Conservation (phyloP, 2,113 vertebrate species). For the Egretta garzetta region DNA sequence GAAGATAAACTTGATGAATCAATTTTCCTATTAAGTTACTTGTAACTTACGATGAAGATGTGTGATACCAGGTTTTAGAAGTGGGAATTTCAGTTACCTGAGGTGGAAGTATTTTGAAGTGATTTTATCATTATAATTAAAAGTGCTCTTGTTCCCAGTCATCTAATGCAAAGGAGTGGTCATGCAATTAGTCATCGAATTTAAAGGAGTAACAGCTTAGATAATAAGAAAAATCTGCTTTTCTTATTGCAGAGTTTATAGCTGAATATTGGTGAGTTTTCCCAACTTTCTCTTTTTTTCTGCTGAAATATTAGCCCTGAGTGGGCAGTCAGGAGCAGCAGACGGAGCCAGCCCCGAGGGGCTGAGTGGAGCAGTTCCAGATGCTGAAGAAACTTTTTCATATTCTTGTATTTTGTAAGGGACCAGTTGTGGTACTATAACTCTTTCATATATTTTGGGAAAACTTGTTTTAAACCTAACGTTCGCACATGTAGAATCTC, state of each 20-base stretch:
- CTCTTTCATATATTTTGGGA: neutral
- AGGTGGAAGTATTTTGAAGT: neutral
- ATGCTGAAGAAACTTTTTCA: neutral
- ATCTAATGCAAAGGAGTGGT: neutral
- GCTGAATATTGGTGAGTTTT: neutral
- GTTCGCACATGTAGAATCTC: neutral
- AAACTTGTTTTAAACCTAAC: neutral
- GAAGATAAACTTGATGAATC: neutral
- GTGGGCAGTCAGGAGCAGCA: neutral
- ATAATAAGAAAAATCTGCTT: conserved; percentile 17
- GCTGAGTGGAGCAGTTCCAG: conserved; percentile 22
- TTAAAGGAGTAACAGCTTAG: neutral
- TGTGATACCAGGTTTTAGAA: neutral
- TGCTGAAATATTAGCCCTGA: conserved; percentile 35
- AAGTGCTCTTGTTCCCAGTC: neutral
- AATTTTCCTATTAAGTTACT: neutral
- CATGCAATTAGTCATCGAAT: conserved; percentile 26
- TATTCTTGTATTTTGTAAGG: neutral
- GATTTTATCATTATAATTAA: neutral
- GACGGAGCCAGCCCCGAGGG: neutral
- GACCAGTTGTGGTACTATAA: neutral
- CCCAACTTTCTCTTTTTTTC: neutral
- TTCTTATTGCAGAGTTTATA: neutral
- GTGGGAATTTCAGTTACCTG: neutral
- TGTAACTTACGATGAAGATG: neutral